Conservation (phyloP, 2,888 invertebrate genomes). For the Nephrotoma guestfalica region DNA sequence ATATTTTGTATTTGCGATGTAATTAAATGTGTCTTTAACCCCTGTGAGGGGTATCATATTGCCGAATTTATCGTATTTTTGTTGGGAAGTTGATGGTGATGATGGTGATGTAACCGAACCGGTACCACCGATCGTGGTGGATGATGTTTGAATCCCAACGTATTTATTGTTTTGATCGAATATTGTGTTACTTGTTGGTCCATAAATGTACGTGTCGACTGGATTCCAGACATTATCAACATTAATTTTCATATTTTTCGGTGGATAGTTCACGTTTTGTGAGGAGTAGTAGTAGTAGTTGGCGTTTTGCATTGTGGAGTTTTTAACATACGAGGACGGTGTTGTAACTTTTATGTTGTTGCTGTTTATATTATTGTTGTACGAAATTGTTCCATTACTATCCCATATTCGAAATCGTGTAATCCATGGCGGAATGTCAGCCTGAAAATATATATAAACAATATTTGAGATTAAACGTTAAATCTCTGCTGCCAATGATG, state of each 20-base stretch:
- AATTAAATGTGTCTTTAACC: conserved; percentile 30
- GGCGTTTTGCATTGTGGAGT: neutral
- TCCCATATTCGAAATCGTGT: conserved; percentile 63
- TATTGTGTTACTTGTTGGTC: conserved; percentile 32
- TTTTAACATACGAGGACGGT: conserved; percentile 17
- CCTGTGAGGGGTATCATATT: conserved; percentile 18
- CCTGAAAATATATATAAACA: conserved; percentile 16
- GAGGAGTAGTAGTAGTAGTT: conserved; percentile 1
- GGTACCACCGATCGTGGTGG: neutral
- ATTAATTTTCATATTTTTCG: conserved; percentile 20
- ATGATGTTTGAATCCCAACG: conserved; percentile 17
- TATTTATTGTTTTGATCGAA: conserved; percentile 33
- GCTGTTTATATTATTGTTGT: conserved; percentile 17
- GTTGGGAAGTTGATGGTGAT: conserved; percentile 16
- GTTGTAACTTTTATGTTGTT: conserved; percentile 17
- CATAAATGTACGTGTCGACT: conserved; percentile 33
- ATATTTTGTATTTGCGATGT: conserved; percentile 20
- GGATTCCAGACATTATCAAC: conserved; percentile 34
- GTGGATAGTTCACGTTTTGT: conserved; percentile 6
- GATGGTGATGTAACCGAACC: conserved; percentile 14
- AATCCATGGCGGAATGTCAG: conserved; percentile 41
- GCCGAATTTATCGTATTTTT: conserved; percentile 13
- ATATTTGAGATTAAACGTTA: too few species aligned
- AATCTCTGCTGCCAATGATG: too few species aligned
- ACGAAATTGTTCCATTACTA: conserved; percentile 40